Evolutionary conservation across 2,888 invertebrate genomes (phyloP).

Genomic region (Opisthograptis luteolata): DNA sequence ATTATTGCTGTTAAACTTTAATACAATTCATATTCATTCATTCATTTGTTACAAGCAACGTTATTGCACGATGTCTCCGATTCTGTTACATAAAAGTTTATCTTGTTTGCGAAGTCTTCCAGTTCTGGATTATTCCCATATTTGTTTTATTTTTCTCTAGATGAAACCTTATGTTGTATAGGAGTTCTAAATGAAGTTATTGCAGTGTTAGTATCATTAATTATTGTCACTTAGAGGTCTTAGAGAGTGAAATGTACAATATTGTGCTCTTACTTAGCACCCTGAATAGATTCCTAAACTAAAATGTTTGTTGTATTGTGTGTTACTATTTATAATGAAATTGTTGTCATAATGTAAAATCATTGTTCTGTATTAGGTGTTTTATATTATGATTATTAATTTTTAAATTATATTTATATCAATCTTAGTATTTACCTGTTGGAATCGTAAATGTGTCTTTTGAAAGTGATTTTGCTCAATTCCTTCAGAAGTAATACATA

Average conservation of each 20-base stretch:
- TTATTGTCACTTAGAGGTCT: no score
- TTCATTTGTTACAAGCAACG: neutral
- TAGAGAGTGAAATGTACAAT: constrained; percentile 41
- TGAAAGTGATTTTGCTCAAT: constrained; percentile 13
- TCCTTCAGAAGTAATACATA: neutral
- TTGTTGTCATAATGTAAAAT: constrained; percentile 53
- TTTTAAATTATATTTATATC: constrained; percentile 17
- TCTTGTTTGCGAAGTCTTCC: constrained; percentile 11
- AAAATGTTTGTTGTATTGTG: constrained; percentile 58
- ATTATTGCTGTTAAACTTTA: no score
- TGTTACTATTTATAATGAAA: constrained; percentile 58
- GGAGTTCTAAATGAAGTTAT: constrained; percentile 8
- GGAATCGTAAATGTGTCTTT: neutral
- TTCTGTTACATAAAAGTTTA: neutral
- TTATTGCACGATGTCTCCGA: neutral
- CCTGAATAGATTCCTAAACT: constrained; percentile 43
- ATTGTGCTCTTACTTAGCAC: constrained; percentile 35
- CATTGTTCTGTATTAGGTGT: constrained; percentile 46
- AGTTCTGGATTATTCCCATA: neutral
- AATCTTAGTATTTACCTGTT: constrained; percentile 3
- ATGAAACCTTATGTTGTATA: constrained; percentile 2
- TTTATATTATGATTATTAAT: constrained; percentile 35
- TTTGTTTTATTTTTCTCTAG: neutral
- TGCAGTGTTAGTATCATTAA: constrained; percentile 20
- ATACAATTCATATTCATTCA: no score